Evolutionary conservation across 2,113 vertebrate species (phyloP), one percentile per base, ranked within the genome.

Genomic region (Spermophilus dauricus): DNA sequence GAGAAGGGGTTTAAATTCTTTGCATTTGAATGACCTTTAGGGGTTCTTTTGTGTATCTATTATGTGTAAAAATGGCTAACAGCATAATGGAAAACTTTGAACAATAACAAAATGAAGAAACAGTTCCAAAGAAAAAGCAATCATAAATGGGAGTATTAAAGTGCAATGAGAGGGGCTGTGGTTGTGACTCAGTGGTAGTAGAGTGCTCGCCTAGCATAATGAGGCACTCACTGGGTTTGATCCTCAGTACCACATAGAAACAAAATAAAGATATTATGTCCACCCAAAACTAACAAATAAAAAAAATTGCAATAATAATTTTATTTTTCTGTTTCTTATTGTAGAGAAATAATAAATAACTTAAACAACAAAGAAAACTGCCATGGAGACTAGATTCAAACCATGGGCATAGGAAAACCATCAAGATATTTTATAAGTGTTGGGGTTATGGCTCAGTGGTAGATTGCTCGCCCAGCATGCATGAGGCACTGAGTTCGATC

Each of bases 281-380:
- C 48, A 51, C 0, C 48, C 12, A 51, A 51, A 51, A 51, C 48
- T 51, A 51, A 51, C 10, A 51, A 51, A 45, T 45, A 1, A 51
- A 51, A 51, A 51, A 26, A 22, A 77, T 42, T 87, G 37, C 26
- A 26, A 80, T 16, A 85, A 63, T 17, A 87, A 76, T 37, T 69
- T 89, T 34, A 14, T 84, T 61, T 86, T 88, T 32, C 69, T 92
- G 13, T 4, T 18, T 72, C 73, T 96, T 81, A 18, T 37, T 53
- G n/a, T 39, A 88, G 24, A 45, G 20, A 91, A 96, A 73, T 94
- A 63, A 67, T 72, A 10, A 53, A 69, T 3, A 39, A 81, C 39
- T 89, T 78, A 94, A 94, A 78, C 78, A 83, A 63, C 6, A 51
- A 76, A 73, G 20, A 82, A 77, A 96, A 85, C 22, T 61, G 4